Evolutionary conservation across 2,888 invertebrate species (phyloP).

Genomic region (Papilio protenor): DNA sequence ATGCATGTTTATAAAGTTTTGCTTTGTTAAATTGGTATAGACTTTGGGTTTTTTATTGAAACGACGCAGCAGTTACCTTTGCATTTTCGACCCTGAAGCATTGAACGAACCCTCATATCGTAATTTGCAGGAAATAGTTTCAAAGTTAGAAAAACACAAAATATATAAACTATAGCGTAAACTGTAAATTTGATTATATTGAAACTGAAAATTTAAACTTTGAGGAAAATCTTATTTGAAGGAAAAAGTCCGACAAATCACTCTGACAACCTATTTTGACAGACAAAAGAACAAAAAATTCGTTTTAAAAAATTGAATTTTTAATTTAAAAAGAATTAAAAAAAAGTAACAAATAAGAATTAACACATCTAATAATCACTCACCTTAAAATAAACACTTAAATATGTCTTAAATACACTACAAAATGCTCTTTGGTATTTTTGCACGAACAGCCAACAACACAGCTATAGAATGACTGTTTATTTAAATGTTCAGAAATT

Average conservation of each 20-base stretch:
- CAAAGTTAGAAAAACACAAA: neutral
- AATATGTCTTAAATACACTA: conserved; percentile 35
- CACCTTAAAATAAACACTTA: conserved; percentile 17
- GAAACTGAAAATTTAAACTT: neutral
- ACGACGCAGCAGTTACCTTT: neutral
- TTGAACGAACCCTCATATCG: neutral
- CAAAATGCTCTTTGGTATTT: conserved; percentile 36
- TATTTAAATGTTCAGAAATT: neutral
- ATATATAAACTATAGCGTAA: neutral
- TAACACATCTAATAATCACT: conserved; percentile 12
- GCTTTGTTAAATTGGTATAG: neutral
- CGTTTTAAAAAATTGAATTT: neutral
- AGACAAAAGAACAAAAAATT: neutral
- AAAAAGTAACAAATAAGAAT: neutral
- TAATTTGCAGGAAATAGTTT: neutral
- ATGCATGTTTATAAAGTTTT: neutral
- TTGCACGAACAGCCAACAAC: neutral
- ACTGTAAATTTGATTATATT: neutral
- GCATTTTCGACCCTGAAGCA: neutral
- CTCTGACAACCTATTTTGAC: neutral
- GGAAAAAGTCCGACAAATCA: neutral
- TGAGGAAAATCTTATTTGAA: neutral
- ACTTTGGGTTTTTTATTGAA: neutral
- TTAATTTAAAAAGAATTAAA: neutral
- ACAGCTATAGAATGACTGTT: conserved; percentile 9